phyloP scores from a whole-genome alignment of 2,888 invertebrate genomes.

The Ophioninae sp. region DNA sequence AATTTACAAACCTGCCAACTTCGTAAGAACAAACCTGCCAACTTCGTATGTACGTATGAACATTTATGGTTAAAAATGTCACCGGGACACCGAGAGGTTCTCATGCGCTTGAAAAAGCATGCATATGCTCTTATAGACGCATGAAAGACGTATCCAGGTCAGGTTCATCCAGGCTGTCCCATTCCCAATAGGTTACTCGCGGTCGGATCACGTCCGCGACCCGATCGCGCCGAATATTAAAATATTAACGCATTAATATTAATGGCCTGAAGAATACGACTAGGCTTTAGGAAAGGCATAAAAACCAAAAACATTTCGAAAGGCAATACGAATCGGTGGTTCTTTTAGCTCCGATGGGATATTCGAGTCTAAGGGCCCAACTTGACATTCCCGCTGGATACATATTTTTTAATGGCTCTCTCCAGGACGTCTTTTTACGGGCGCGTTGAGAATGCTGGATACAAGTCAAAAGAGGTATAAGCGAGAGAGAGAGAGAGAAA shows the following conservation, averaged over 20 bases:
- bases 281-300: constrained; percentile 54
- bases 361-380: constrained; percentile 27
- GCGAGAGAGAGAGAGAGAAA: constrained; percentile 6
- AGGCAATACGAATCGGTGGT: not conserved
- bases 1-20: constrained; percentile 22
- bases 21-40: too few species aligned
- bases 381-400: constrained; percentile 35
- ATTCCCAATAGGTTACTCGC: constrained; percentile 23
- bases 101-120: constrained; percentile 56
- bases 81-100: constrained; percentile 51
- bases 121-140: not conserved
- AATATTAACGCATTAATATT: constrained; percentile 71
- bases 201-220: constrained; percentile 46
- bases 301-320: constrained; percentile 64
- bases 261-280: constrained; percentile 58
- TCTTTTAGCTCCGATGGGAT: constrained; percentile 11
- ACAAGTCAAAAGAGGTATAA: constrained; percentile 1
- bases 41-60: too few species aligned
- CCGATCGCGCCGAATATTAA: constrained; percentile 65
- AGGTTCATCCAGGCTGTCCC: constrained; percentile 13
- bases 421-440: constrained; percentile 1
- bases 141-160: constrained; percentile 52
- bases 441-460: not conserved
- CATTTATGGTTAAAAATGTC: constrained; percentile 45
- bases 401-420: constrained; percentile 49